These are phyloP conservation scores for Ferrisia virgata DNA, from an alignment of 2,888 invertebrate species.

Conservation along the genomic window DNA sequence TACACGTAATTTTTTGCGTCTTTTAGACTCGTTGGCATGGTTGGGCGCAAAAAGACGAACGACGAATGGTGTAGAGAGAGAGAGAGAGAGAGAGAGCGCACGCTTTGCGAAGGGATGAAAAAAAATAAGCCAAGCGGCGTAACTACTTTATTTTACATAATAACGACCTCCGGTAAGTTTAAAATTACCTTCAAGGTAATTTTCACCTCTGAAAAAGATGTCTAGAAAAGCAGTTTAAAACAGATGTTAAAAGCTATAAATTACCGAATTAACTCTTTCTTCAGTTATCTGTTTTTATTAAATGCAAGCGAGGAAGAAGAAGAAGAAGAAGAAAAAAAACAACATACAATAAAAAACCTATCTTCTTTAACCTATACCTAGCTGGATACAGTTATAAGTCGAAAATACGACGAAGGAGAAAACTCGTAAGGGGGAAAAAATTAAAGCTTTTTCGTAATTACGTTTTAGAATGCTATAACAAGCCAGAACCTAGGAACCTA, in stretches of 20 bases:
- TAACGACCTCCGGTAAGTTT: constrained; percentile 39
- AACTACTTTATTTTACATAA: constrained; percentile 43
- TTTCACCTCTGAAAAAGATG: constrained; percentile 45
- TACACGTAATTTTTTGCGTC: not conserved
- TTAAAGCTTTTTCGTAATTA: constrained; percentile 29
- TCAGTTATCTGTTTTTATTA: constrained; percentile 43
- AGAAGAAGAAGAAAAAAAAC: not conserved
- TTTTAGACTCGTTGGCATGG: not conserved
- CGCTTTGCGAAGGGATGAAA: not conserved
- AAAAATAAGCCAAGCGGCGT: not conserved
- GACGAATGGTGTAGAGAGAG: not conserved
- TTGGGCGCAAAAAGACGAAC: not conserved
- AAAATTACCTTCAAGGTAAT: constrained; percentile 42
- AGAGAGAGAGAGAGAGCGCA: not conserved
- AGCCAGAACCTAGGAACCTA: not conserved
- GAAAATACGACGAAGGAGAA: not conserved
- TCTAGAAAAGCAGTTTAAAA: constrained; percentile 42
- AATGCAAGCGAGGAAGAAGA: not conserved
- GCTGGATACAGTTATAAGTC: not conserved
- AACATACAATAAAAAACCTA: no score
- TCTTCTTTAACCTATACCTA: no score
- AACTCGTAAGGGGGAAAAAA: not conserved
- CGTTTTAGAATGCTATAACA: constrained; percentile 15
- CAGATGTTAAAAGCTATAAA: constrained; percentile 43
- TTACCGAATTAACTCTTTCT: constrained; percentile 44